phyloP scores from a whole-genome alignment of 2,113 vertebrate species.

The Fulmarus glacialis region DNA sequence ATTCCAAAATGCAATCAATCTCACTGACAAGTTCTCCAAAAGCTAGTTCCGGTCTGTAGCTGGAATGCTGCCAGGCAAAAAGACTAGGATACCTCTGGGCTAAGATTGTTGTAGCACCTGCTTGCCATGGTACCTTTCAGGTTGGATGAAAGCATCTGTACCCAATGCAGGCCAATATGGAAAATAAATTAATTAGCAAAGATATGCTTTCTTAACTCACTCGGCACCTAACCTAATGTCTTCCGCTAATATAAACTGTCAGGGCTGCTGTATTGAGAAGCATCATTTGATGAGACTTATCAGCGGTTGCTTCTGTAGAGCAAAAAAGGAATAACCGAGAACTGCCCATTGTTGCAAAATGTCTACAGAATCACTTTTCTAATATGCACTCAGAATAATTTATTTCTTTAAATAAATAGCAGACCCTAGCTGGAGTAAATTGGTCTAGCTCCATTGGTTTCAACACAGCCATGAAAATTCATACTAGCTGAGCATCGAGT shows the following conservation, averaged over 20 bases:
- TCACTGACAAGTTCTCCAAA: slow-evolving; percentile 70
- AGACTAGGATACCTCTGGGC: slow-evolving; percentile 38
- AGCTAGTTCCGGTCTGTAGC: slow-evolving; percentile 49
- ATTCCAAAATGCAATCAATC: slow-evolving; percentile 70
- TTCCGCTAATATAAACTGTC: not conserved
- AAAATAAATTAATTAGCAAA: slow-evolving; percentile 55
- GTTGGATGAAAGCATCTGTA: slow-evolving; percentile 35
- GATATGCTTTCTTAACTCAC: slow-evolving; percentile 5
- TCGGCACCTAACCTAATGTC: not conserved
- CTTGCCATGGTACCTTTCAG: slow-evolving; percentile 36
- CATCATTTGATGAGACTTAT: not conserved
- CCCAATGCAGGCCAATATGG: not conserved
- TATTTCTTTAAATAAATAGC: not conserved
- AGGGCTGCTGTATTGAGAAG: not conserved
- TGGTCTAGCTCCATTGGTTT: not conserved
- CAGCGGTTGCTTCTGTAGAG: not conserved
- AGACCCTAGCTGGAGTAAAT: not conserved
- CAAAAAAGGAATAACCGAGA: not conserved
- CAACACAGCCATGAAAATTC: not conserved
- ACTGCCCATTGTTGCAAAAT: not conserved
- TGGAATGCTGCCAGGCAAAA: slow-evolving; percentile 59
- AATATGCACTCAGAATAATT: not conserved
- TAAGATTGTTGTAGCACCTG: slow-evolving; percentile 55
- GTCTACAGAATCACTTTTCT: not conserved
- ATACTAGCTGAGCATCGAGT: not conserved